Evolutionary conservation across 2,113 vertebrate species (phyloP).

Genomic region (Uria aalge): DNA sequence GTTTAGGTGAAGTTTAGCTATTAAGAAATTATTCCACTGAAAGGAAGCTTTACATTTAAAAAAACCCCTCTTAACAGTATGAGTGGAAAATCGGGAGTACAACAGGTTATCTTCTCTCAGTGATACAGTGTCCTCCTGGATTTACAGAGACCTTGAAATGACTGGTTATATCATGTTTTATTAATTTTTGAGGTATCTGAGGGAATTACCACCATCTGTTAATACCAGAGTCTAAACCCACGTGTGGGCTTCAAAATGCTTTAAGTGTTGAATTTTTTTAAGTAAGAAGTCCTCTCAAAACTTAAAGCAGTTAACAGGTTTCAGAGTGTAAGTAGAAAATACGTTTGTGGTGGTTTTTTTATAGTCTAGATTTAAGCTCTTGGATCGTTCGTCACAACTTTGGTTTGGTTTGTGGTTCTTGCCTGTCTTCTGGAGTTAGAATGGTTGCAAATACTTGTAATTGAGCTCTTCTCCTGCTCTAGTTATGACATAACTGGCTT

Average conservation of each 20-base stretch:
- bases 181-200: constrained; percentile 1
- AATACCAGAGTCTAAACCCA: background rate
- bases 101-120: background rate
- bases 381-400: background rate
- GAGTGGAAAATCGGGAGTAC: background rate
- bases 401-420: background rate
- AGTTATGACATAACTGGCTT: background rate
- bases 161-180: background rate
- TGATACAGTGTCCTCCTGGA: background rate
- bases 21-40: background rate
- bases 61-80: background rate
- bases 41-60: background rate
- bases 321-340: background rate
- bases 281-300: background rate
- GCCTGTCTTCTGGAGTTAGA: background rate
- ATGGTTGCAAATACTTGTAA: background rate
- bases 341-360: background rate
- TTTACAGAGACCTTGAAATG: background rate
- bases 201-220: background rate
- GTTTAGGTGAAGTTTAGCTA: background rate
- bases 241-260: background rate
- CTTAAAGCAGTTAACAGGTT: background rate
- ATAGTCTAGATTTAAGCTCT: background rate
- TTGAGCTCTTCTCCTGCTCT: background rate
- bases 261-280: background rate